These are phyloP conservation scores for Zygothrica quintamaculata DNA, from an alignment of 2,888 invertebrate genomes.

Conservation along the genomic window DNA sequence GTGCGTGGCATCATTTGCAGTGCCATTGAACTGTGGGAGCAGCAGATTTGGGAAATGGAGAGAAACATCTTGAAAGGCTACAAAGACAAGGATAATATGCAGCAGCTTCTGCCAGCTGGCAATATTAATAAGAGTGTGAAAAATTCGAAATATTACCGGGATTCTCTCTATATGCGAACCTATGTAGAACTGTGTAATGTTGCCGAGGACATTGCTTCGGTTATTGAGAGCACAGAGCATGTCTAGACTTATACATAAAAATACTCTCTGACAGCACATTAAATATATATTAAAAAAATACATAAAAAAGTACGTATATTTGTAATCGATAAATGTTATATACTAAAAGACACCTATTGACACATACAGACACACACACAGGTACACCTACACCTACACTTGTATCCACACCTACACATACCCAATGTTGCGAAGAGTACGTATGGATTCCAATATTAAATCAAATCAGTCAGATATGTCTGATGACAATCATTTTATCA, in stretches of 20 bases:
- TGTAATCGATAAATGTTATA: too few relatives aligned
- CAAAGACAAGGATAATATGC: background rate
- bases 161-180: constrained; percentile 68
- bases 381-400: background rate
- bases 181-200: constrained; percentile 68
- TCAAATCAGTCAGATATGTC: too few relatives aligned
- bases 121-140: constrained; percentile 4
- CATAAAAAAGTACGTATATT: too few relatives aligned
- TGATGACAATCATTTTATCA: background rate
- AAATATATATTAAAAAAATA: background rate
- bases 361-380: background rate
- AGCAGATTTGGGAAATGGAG: constrained; percentile 42
- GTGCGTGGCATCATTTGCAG: constrained; percentile 69
- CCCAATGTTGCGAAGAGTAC: background rate
- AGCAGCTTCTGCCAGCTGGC: too few relatives aligned
- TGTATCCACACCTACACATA: too few relatives aligned
- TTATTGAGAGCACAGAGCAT: constrained; percentile 69
- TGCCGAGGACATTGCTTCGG: constrained; percentile 73
- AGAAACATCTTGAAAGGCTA: constrained; percentile 30
- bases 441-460: constrained; percentile 14
- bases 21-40: constrained; percentile 69
- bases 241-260: constrained; percentile 27
- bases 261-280: background rate
- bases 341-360: background rate
- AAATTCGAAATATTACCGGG: constrained; percentile 53